phyloP scores from a whole-genome alignment of 2,113 vertebrate species.

The Festucalex cinctus region DNA sequence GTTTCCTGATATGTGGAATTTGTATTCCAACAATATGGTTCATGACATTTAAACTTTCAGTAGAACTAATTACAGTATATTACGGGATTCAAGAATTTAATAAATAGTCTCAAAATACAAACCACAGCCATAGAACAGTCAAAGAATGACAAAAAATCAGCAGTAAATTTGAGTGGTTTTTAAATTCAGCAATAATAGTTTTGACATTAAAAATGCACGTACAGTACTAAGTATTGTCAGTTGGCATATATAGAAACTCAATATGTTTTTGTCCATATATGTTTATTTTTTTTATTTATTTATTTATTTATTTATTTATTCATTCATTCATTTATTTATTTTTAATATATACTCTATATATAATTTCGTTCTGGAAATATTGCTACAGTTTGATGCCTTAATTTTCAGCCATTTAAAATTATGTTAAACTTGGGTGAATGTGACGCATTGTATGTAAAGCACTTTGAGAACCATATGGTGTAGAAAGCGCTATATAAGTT shows the following conservation, averaged over 20 bases:
- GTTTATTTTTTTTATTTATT: background rate
- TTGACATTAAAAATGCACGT: no score
- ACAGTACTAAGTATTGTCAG: constrained; percentile 21
- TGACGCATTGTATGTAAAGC: no score
- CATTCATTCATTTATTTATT: no score
- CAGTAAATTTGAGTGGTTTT: background rate
- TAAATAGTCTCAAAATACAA: constrained; percentile 11
- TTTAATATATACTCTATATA: no score
- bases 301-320: no score
- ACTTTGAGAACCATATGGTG: no score
- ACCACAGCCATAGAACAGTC: background rate
- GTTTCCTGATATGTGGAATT: constrained; percentile 4
- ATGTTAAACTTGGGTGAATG: no score
- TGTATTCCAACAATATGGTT: constrained; percentile 3
- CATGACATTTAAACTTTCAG: constrained; percentile 13
- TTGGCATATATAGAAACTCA: constrained; percentile 21
- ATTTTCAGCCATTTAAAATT: background rate
- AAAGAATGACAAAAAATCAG: background rate
- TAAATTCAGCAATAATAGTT: constrained; percentile 12
- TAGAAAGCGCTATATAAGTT: no score
- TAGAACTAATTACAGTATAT: background rate
- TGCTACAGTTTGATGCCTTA: background rate
- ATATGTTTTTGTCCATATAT: background rate
- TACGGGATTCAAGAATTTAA: constrained; percentile 19
- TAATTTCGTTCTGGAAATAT: background rate